Percentiles rank a stretch among this genome's conserved stretches.
Conservation (phyloP, 2,797 vertebrate genomes). For the Anguilla pacifica region DNA sequence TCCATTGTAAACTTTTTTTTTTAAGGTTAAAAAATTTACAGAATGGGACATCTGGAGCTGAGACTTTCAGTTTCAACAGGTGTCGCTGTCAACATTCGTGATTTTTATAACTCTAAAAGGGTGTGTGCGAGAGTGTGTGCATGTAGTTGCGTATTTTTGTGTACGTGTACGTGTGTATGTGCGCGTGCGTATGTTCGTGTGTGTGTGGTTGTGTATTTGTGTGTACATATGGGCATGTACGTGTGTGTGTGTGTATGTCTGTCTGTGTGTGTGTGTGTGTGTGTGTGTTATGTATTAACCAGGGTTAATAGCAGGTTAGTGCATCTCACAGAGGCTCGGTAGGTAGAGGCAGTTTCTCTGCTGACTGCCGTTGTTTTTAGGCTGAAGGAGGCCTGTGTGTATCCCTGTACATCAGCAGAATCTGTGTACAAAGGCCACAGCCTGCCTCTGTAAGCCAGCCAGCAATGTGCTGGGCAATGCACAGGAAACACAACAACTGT, state of each 20-base stretch:
- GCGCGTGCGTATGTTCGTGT: neutral
- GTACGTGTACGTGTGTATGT: neutral
- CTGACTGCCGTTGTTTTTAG: neutral
- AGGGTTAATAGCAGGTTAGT: neutral
- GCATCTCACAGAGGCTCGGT: neutral
- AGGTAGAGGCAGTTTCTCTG: neutral
- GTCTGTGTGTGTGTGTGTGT: neutral
- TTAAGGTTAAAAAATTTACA: neutral
- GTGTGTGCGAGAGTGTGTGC: neutral
- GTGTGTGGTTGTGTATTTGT: neutral
- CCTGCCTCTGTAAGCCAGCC: neutral
- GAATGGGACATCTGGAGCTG: neutral
- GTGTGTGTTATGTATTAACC: conserved; percentile 10
- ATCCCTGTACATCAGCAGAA: neutral
- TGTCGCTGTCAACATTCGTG: conserved; percentile 40
- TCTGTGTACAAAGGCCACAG: neutral
- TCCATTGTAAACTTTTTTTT: too few species aligned
- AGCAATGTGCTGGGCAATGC: neutral
- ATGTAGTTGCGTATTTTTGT: neutral
- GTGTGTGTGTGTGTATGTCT: neutral
- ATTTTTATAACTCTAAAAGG: neutral
- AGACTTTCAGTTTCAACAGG: conserved; percentile 34
- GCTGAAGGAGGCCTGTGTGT: neutral
- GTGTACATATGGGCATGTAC: neutral
- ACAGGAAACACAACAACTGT: too few species aligned